phyloP scores from a whole-genome alignment of 2,113 vertebrate genomes.

The Semnopithecus entellus region DNA sequence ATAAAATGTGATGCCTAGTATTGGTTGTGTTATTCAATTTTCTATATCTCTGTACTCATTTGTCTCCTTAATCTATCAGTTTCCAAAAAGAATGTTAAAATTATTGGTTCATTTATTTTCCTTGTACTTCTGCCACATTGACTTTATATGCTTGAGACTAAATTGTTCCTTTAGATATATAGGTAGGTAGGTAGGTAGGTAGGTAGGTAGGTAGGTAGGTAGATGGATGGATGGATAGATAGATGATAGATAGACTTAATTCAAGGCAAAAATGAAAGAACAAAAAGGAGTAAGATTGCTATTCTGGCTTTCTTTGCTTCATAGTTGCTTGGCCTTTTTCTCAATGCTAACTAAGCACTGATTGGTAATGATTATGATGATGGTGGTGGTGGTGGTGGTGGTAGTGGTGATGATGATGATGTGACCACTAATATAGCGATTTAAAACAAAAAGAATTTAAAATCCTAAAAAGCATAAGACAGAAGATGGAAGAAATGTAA shows the following conservation, averaged over 20 bases:
- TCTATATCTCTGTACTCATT: neutral
- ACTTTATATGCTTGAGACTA: neutral
- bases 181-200: neutral
- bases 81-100: neutral
- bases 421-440: neutral
- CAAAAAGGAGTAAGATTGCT: neutral
- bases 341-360: neutral
- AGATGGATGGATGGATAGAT: neutral
- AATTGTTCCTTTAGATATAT: neutral
- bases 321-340: neutral
- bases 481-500: neutral
- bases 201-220: neutral
- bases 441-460: neutral
- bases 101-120: neutral
- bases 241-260: neutral
- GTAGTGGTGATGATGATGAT: neutral
- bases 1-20: neutral
- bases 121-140: neutral
- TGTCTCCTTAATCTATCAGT: neutral
- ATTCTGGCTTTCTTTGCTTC: neutral
- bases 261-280: neutral
- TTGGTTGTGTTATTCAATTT: neutral
- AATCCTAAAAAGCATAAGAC: neutral
- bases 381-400: neutral
- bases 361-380: too few relatives aligned